Evolutionary conservation across 2,888 invertebrate genomes (phyloP), one percentile per base, ranked within the genome.

Genomic region (Hydriomena furcata): DNA sequence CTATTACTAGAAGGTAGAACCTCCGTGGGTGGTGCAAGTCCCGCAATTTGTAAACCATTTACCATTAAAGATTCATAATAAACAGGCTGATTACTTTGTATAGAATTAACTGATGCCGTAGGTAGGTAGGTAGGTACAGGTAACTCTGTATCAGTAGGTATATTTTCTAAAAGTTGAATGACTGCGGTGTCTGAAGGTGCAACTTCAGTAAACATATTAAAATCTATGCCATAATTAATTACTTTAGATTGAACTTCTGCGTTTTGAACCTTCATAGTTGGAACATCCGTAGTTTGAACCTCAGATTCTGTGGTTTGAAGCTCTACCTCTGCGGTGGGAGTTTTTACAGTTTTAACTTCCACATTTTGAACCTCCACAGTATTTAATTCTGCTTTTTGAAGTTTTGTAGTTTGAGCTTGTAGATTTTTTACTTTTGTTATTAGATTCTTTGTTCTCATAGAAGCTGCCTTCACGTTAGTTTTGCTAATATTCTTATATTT

Each of bases 1-100:
- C n/a, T 37, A 6, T 8, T 27, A 7, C n/a, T 12, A 17, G 17
- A 5, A 2, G 25, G 13, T 1, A n/a, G 10, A 27, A 8, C n/a
- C 1, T 37, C 27, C 0, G 6, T 5, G 12, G 41, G 12, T 8
- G 11, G 23, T 12, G 41, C 5, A 12, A 41, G 20, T n/a, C n/a
- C 5, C 10, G 34, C 17, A 21, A 43, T 35, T 27, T 27, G 24
- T 10, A 35, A 17, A n/a, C 34, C 34, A 17, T 27, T 13, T 5
- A 34, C n/a, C n/a, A n/a, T n/a, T n/a, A n/a, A 8, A 4, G 32
- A 34, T 35, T 43, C 20, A 27, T 27, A 43, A 20, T 27, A 43
- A 35, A 43, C n/a, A 12, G n/a, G 10, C 34, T 43, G 32, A 5
- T 10, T 27, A 12, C 17, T 35, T 34, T 13, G 32, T 25, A 11